phyloP scores from a whole-genome alignment of 2,888 invertebrate species.

The Troides oblongomaculatus region DNA sequence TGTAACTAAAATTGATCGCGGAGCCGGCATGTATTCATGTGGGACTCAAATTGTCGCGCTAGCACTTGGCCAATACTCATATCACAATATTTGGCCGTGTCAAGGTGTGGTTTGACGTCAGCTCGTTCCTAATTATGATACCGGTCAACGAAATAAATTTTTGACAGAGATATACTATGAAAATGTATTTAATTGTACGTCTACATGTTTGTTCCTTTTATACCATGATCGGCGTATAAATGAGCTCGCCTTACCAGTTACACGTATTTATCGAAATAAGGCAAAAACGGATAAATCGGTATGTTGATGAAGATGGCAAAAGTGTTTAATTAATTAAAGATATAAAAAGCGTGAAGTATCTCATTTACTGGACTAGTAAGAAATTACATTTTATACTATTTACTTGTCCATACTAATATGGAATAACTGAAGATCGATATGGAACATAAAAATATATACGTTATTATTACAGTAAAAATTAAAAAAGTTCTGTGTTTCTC shows the following conservation, averaged over 20 bases:
- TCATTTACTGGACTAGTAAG: too few relatives aligned
- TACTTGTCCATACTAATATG: too few relatives aligned
- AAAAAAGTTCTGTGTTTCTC: too few relatives aligned
- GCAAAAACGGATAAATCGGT: background rate
- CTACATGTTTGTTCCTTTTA: background rate
- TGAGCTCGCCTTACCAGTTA: background rate
- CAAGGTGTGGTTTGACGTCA: conserved; percentile 30
- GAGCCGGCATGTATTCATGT: conserved; percentile 17
- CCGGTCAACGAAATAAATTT: conserved; percentile 23
- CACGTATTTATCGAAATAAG: background rate
- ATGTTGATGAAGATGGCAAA: too few relatives aligned
- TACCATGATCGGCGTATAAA: background rate
- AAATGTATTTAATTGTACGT: background rate
- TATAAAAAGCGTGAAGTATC: too few relatives aligned
- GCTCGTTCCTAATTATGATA: conserved; percentile 24
- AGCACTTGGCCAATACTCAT: conserved; percentile 26
- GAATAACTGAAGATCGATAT: too few relatives aligned
- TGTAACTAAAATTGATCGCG: conserved; percentile 20
- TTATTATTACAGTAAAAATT: too few relatives aligned
- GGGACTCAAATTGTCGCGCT: conserved; percentile 27
- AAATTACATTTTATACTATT: too few relatives aligned
- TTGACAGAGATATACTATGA: background rate
- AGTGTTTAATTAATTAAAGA: too few relatives aligned
- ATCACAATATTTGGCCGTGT: conserved; percentile 29
- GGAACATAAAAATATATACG: too few relatives aligned